Base-by-base conservation (phyloP, 2,797 vertebrate genomes). In the Galaxias olidus region DNA sequence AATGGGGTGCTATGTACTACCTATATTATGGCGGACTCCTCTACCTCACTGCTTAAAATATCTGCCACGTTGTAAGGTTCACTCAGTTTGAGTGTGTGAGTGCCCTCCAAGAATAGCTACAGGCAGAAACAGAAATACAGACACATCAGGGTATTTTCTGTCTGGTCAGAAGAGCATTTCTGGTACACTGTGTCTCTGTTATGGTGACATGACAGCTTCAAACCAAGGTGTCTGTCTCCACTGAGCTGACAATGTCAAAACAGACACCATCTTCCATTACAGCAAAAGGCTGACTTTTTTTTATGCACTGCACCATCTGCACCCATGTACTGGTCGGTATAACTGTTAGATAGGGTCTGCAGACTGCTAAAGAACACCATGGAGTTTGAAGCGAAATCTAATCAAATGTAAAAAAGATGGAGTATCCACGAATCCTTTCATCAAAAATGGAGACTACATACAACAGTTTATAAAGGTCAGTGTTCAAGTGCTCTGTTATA, bases 21-120 rank as follows among this genome's bases (percentile, higher is more conserved):
- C n/a, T n/a, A n/a, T n/a, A n/a, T n/a, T n/a, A n/a, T n/a, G n/a
- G n/a, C n/a, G n/a, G n/a, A n/a, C n/a, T n/a, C n/a, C n/a, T n/a
- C n/a, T n/a, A n/a, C n/a, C n/a, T n/a, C n/a, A n/a, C n/a, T n/a
- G n/a, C n/a, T n/a, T n/a, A n/a, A n/a, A 17, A 9, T n/a, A 68
- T 60, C 61, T 49, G 46, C 43, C 71, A 19, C 19, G 9, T 47
- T 42, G 41, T 40, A 60, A 48, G 69, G 40, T 73, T 11, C 60
- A 4, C 40, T n/a, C 0, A 20, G 10, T 58, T 1, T 63, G 43
- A 71, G 57, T 75, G 20, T n/a, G 4, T n/a, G 55, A 65, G n/a
- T n/a, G n/a, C n/a, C n/a, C 5, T 52, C 65, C 42, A 44, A 75
- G 57, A 69, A 80, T 68, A 71, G 48, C 17, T 59, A 43, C 46